These are phyloP conservation scores for Clostera curtula DNA, from an alignment of 2,888 invertebrate species.

Conservation along the genomic window DNA sequence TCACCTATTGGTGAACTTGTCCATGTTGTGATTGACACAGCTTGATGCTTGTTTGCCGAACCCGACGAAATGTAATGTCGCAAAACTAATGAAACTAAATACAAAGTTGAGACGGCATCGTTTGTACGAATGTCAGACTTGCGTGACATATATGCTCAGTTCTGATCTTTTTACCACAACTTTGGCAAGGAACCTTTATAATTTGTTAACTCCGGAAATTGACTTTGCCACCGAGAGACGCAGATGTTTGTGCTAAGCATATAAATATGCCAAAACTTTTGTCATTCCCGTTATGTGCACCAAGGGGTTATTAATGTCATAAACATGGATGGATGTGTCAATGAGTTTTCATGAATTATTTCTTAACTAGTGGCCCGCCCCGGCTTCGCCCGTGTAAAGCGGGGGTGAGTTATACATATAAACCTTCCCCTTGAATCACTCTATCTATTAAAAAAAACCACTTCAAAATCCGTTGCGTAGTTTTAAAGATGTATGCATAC, in stretches of 20 bases:
- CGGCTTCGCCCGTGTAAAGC: too few relatives aligned
- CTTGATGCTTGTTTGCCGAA: too few relatives aligned
- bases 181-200: conserved; percentile 23
- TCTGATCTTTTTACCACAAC: conserved; percentile 33
- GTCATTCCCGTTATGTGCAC: conserved; percentile 8
- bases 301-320: conserved; percentile 6
- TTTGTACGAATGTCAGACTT: conserved; percentile 37
- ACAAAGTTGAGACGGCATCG: conserved; percentile 24
- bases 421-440: too few relatives aligned
- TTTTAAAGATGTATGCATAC: too few relatives aligned
- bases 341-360: background rate
- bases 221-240: conserved; percentile 23
- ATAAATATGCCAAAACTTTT: conserved; percentile 16
- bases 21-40: too few relatives aligned
- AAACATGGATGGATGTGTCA: conserved; percentile 2
- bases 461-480: too few relatives aligned
- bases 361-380: too few relatives aligned
- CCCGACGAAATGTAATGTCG: conserved; percentile 21
- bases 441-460: too few relatives aligned
- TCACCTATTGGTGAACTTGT: too few relatives aligned
- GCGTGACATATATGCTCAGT: conserved; percentile 43
- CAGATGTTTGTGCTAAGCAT: conserved; percentile 10
- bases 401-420: too few relatives aligned
- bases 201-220: conserved; percentile 31
- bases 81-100: conserved; percentile 25